Percentiles rank a stretch among this genome's conserved stretches.
phyloP scores from a whole-genome alignment of 1,140 invertebrate species.

The Sycobia sp. region DNA sequence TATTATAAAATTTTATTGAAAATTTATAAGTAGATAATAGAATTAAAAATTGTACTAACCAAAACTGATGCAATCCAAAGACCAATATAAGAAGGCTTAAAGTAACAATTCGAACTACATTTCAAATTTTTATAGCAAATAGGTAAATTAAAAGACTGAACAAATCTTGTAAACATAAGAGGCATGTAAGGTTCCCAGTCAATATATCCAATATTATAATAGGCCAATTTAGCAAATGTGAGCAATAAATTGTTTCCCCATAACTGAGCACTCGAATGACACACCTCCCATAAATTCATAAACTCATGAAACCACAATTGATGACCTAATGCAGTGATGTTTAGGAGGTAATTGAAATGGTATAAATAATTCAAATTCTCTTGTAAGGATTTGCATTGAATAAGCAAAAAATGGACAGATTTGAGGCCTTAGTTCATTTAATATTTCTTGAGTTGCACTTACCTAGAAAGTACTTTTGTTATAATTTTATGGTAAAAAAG shows the following conservation, averaged over 20 bases:
- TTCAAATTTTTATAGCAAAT: conserved; percentile 72
- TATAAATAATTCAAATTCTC: conserved; percentile 76
- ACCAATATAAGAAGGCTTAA: conserved; percentile 67
- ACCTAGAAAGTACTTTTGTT: conserved; percentile 43
- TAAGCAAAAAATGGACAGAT: conserved; percentile 72
- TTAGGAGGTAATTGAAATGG: conserved; percentile 72
- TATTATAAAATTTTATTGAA: conserved; percentile 1
- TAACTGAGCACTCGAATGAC: conserved; percentile 67
- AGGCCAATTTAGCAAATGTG: conserved; percentile 75
- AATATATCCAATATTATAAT: conserved; percentile 80
- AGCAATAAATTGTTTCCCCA: conserved; percentile 77
- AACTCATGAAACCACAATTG: conserved; percentile 86
- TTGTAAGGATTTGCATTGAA: conserved; percentile 67
- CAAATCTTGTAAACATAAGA: conserved; percentile 80
- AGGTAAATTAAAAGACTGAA: conserved; percentile 78
- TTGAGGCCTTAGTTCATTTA: conserved; percentile 80
- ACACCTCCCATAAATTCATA: conserved; percentile 77
- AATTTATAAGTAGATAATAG: background rate
- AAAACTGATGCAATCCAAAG: conserved; percentile 53
- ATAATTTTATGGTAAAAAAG: background rate
- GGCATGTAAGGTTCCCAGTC: conserved; percentile 86
- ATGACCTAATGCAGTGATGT: conserved; percentile 69
- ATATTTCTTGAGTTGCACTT: conserved; percentile 82
- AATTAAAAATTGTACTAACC: conserved; percentile 19
- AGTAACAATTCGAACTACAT: conserved; percentile 55